Conservation (phyloP, 2,113 vertebrate species). For the Tympanuchus pallidicinctus region DNA sequence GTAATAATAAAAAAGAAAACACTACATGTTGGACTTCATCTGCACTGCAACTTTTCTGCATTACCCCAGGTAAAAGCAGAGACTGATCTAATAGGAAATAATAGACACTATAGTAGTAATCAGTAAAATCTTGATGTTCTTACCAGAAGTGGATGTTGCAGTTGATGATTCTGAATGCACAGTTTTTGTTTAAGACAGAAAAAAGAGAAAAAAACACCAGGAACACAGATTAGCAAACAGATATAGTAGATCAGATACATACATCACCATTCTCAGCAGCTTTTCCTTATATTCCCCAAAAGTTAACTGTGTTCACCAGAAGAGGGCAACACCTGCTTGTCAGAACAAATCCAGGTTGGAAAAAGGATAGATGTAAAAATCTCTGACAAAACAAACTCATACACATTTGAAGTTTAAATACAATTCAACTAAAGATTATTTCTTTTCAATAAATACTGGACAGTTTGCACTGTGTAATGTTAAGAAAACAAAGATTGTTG, state of each 20-base stretch:
- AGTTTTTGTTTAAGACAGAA: not conserved
- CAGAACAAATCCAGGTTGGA: not conserved
- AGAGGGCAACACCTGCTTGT: slow-evolving; percentile 43
- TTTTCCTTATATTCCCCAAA: not conserved
- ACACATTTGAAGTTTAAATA: not conserved
- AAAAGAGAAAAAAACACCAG: not conserved
- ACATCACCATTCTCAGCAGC: not conserved
- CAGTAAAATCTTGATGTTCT: slow-evolving; percentile 13
- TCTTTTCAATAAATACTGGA: not conserved
- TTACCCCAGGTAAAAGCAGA: not conserved
- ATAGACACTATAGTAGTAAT: not conserved
- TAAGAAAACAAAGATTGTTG: not conserved
- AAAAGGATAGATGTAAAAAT: not conserved
- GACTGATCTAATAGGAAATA: not conserved
- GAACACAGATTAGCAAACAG: not conserved
- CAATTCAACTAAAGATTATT: accelerated
- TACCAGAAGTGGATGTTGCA: slow-evolving; percentile 44
- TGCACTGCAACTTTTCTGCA: not conserved
- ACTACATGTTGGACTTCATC: not conserved
- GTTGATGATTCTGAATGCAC: not conserved
- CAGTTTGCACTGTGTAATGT: not conserved
- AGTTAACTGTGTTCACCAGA: slow-evolving; percentile 5
- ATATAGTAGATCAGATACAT: not conserved
- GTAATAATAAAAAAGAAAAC: not conserved
- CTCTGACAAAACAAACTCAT: not conserved